Evolutionary conservation across 2,888 invertebrate species (phyloP), one percentile per base, ranked within the genome.

Genomic region (Caenorhabditis imperialis): DNA sequence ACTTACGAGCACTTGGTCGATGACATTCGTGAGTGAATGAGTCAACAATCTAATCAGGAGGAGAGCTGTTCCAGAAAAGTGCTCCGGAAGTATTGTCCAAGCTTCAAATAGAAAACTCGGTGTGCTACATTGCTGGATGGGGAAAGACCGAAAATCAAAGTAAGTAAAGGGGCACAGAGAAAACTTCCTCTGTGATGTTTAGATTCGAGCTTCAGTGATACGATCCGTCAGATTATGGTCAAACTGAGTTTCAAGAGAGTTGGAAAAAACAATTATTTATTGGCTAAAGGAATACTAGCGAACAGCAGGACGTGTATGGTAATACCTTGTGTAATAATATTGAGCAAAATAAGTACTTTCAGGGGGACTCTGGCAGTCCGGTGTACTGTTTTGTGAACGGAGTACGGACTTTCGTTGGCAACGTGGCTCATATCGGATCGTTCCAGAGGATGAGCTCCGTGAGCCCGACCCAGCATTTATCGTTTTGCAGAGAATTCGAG

Each of bases 281-380:
- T 74, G 25, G 74, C 74, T 6, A 61, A 50, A 38, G 74, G 65
- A 27, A 20, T 62, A 12, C 40, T 51, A n/a, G 63, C 37, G 10
- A 48, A 33, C 18, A 60, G 60, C 16, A 25, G 72, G 35, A 30
- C 60, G 3, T 72, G 72, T 33, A 72, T 65, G 72, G 69, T 70
- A 27, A 10, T 44, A 30, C 20, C 20, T 42, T 22, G 27, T 8
- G 38, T 42, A 23, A 6, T 27, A 3, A 27, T 12, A 16, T 5
- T 20, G 22, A 25, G n/a, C n/a, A n/a, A n/a, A n/a, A n/a, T n/a
- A n/a, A n/a, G n/a, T n/a, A n/a, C n/a, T 57, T 53, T 40, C 37
- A 67, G 70, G 74, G 74, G 2, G 74, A 74, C 35, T 74, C 74
- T 18, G 74, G 74, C 23, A 74, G 69, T 42, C 74, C 74, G 1